These are phyloP conservation scores for Tridacna gigas DNA, from an alignment of 2,888 invertebrate genomes.

Conservation along the genomic window DNA sequence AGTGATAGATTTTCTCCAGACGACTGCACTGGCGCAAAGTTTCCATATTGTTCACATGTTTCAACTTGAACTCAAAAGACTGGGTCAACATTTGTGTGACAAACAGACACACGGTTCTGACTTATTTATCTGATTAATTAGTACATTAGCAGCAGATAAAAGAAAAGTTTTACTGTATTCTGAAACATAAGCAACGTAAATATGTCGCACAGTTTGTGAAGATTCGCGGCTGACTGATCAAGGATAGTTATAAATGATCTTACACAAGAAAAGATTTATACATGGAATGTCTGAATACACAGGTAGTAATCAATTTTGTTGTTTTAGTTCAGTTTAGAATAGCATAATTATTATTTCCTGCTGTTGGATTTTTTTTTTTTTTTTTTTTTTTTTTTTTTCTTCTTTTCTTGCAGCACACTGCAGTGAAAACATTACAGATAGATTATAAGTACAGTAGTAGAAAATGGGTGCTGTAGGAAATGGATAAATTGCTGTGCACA, in stretches of 20 bases:
- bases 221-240: background rate
- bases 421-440: too few species aligned
- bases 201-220: background rate
- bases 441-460: too few species aligned
- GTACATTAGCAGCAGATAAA: background rate
- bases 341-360: too few species aligned
- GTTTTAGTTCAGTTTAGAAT: too few species aligned
- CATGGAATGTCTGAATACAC: background rate
- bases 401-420: too few species aligned
- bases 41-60: conserved; percentile 7
- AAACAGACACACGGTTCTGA: background rate
- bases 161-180: background rate
- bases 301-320: background rate
- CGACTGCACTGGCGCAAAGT: background rate
- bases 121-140: background rate
- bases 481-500: too few species aligned
- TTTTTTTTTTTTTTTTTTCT: too few species aligned
- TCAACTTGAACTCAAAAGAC: conserved; percentile 2
- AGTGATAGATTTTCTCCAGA: background rate
- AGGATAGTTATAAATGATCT: too few species aligned
- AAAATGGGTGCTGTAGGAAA: too few species aligned
- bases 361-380: too few species aligned
- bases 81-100: conserved; percentile 8
- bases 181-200: too few species aligned
- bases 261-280: background rate